A percentile compares a stretch with the other conserved stretches of the same genome.
Conservation (phyloP, 2,888 invertebrate genomes). For the Escarpia spicata region DNA sequence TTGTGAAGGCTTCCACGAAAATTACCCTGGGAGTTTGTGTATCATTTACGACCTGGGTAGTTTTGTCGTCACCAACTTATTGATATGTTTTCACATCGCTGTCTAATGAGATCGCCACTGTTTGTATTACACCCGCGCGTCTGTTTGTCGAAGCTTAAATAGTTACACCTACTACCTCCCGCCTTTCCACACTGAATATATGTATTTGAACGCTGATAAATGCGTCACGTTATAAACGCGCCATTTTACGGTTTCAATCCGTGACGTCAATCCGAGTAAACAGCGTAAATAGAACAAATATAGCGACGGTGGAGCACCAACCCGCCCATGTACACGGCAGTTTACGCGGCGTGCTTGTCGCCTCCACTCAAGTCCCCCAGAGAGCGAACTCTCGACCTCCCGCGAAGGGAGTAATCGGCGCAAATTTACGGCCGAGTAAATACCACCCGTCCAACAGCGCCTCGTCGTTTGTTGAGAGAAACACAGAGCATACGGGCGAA, state of each 20-base stretch:
- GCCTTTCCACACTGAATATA: neutral
- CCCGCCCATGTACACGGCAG: neutral
- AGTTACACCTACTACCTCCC: neutral
- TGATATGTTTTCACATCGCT: neutral
- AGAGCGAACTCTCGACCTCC: neutral
- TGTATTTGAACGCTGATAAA: constrained; percentile 11
- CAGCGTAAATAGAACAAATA: neutral
- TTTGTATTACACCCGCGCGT: neutral
- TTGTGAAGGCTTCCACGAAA: neutral
- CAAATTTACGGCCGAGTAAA: neutral
- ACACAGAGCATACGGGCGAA: neutral
- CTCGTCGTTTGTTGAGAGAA: neutral
- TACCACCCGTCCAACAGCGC: neutral
- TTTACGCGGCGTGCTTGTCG: neutral
- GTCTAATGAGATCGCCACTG: neutral
- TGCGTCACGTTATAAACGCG: neutral
- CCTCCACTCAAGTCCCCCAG: neutral
- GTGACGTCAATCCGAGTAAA: neutral
- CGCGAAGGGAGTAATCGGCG: neutral
- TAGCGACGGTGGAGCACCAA: neutral
- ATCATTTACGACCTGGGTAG: neutral
- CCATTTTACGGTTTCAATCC: neutral
- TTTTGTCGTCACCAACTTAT: neutral
- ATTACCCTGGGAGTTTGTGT: neutral
- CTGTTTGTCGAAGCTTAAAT: neutral